Evolutionary conservation across 64 coral and sea anemone genomes (phyloP).

Genomic region (Montipora sp.): DNA sequence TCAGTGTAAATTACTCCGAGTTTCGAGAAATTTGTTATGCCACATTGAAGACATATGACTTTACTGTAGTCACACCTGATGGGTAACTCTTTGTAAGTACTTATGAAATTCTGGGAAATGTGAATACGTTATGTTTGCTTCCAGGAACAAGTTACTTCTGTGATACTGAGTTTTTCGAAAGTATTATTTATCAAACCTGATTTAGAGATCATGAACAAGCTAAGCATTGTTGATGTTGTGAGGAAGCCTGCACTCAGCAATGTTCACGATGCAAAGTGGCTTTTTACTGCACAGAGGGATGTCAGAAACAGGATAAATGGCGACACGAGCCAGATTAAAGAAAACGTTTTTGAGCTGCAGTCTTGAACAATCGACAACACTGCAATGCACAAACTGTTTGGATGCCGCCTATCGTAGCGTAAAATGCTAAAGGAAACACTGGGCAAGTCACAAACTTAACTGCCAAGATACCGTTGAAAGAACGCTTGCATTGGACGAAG

Average conservation of each 20-base stretch:
- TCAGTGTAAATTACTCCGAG: too few species aligned
- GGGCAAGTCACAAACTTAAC: not conserved
- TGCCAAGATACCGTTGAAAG: constrained; percentile 13
- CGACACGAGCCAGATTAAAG: constrained; percentile 51
- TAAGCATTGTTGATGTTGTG: constrained; percentile 16
- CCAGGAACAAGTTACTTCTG: too few species aligned
- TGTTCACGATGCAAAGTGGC: constrained; percentile 47
- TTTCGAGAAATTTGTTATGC: too few species aligned
- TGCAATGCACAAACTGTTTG: constrained; percentile 37
- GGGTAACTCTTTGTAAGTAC: too few species aligned
- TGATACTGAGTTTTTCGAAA: too few species aligned
- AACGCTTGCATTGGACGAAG: not conserved
- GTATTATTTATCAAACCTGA: not conserved
- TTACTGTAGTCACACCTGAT: too few species aligned
- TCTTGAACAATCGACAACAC: constrained; percentile 13
- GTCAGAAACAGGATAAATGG: constrained; percentile 61
- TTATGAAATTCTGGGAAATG: too few species aligned
- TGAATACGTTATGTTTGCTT: too few species aligned
- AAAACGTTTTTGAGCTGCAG: constrained; percentile 2
- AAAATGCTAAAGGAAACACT: constrained; percentile 49
- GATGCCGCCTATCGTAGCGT: constrained; percentile 28
- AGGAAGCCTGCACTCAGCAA: not conserved
- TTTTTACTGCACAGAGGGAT: constrained; percentile 32
- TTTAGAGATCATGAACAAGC: not conserved
- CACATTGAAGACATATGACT: too few species aligned